These are phyloP conservation scores for Lepidocolaptes lacrymiger DNA, from an alignment of 2,797 vertebrate species.

Conservation along the genomic window DNA sequence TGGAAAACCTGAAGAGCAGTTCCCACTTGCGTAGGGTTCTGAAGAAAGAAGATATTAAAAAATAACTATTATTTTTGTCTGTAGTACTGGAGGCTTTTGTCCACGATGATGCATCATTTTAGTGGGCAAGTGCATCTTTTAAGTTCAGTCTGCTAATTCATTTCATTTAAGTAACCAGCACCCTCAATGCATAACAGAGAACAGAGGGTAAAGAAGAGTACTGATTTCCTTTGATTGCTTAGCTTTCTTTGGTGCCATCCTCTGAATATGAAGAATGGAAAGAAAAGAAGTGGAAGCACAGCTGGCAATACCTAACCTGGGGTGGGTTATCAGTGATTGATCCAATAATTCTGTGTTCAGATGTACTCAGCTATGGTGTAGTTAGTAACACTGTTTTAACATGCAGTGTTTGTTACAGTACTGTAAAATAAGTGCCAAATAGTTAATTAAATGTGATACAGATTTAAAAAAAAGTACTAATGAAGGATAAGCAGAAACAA, in stretches of 20 bases:
- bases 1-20: conserved; percentile 97
- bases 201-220: background rate
- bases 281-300: background rate
- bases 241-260: background rate
- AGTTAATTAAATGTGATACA: background rate
- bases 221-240: background rate
- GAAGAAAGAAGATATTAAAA: background rate
- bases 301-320: background rate
- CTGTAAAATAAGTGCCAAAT: background rate
- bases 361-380: background rate
- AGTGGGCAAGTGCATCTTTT: background rate
- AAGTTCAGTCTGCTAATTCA: background rate
- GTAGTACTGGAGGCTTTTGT: background rate
- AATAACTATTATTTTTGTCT: background rate
- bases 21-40: conserved; percentile 97
- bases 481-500: background rate
- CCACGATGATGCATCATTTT: background rate
- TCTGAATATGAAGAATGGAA: background rate
- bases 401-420: background rate
- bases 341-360: background rate
- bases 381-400: background rate
- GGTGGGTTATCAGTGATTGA: background rate
- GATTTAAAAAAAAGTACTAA: background rate
- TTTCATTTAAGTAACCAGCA: background rate
- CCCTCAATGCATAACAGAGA: background rate